phyloP scores from a whole-genome alignment of 2,888 invertebrate genomes.

The Caenorhabditis uteleia region DNA sequence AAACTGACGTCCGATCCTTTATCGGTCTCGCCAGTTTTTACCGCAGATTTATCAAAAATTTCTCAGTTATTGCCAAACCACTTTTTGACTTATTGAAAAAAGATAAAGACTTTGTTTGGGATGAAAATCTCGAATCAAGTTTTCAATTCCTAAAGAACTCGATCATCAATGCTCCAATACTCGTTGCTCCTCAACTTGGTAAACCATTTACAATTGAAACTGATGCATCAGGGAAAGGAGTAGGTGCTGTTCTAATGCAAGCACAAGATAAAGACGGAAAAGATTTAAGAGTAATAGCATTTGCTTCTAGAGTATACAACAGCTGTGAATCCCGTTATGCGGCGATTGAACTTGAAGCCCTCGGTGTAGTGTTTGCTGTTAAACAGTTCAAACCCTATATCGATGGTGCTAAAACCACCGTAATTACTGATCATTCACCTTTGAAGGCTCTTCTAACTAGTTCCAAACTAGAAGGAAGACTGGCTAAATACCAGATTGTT shows the following conservation, averaged over 20 bases:
- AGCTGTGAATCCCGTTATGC: slow-evolving; percentile 11
- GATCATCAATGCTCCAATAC: slow-evolving; percentile 13
- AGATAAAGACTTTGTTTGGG: slow-evolving; percentile 20
- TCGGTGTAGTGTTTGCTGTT: slow-evolving; percentile 16
- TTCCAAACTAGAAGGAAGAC: slow-evolving; percentile 9
- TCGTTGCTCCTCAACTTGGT: slow-evolving; percentile 15
- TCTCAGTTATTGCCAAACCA: slow-evolving; percentile 15
- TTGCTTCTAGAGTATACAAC: slow-evolving; percentile 9
- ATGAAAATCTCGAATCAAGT: background rate
- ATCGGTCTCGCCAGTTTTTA: slow-evolving; percentile 23
- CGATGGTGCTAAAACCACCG: slow-evolving; percentile 6
- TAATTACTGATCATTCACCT: slow-evolving; percentile 30
- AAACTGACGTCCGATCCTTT: slow-evolving; percentile 21
- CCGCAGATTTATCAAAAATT: slow-evolving; percentile 29
- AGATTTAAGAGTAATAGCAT: slow-evolving; percentile 15
- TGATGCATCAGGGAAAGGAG: slow-evolving; percentile 22
- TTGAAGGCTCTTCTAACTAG: slow-evolving; percentile 11
- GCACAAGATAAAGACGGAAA: slow-evolving; percentile 5
- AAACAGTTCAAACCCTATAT: slow-evolving; percentile 28
- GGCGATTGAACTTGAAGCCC: slow-evolving; percentile 31
- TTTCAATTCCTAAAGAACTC: slow-evolving; percentile 18
- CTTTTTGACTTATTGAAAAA: slow-evolving; percentile 19
- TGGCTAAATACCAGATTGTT: slow-evolving; percentile 24
- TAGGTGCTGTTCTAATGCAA: slow-evolving; percentile 30
- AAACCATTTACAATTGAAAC: slow-evolving; percentile 27